Evolutionary conservation across 1,140 invertebrate species (phyloP).

Genomic region (Anastrepha obliqua): DNA sequence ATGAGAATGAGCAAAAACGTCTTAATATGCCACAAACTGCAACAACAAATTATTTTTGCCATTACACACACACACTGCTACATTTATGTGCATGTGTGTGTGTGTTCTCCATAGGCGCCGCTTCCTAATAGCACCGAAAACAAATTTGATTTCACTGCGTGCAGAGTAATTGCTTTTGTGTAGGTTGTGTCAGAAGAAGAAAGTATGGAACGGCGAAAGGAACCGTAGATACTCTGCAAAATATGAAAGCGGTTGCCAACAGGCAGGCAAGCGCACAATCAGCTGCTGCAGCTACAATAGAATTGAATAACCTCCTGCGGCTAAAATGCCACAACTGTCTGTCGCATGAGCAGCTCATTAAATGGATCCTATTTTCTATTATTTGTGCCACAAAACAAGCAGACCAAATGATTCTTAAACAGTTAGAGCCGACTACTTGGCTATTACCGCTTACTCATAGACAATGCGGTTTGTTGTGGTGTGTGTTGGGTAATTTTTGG

Average conservation of each 20-base stretch:
- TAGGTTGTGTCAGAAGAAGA: background rate
- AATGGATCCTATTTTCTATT: background rate
- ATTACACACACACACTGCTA: background rate
- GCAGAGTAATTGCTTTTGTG: conserved; percentile 45
- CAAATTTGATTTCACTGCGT: conserved; percentile 26
- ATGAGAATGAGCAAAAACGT: background rate
- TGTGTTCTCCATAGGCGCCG: background rate
- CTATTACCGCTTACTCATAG: no score
- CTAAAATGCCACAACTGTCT: conserved; percentile 53
- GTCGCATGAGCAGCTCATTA: conserved; percentile 41
- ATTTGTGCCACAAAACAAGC: background rate
- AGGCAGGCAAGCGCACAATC: background rate
- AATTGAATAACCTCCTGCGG: conserved; percentile 19
- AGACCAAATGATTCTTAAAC: background rate
- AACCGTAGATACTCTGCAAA: no score
- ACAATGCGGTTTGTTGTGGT: background rate
- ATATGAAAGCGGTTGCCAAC: background rate
- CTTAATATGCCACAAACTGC: conserved; percentile 27
- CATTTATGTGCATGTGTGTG: background rate
- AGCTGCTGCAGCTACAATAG: conserved; percentile 4
- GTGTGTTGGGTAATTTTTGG: no score
- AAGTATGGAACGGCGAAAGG: no score
- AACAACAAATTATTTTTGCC: background rate
- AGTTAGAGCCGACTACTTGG: background rate
- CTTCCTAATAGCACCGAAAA: conserved; percentile 2